Base-by-base conservation (phyloP, 2,113 vertebrate species). In the Sula dactylatra region DNA sequence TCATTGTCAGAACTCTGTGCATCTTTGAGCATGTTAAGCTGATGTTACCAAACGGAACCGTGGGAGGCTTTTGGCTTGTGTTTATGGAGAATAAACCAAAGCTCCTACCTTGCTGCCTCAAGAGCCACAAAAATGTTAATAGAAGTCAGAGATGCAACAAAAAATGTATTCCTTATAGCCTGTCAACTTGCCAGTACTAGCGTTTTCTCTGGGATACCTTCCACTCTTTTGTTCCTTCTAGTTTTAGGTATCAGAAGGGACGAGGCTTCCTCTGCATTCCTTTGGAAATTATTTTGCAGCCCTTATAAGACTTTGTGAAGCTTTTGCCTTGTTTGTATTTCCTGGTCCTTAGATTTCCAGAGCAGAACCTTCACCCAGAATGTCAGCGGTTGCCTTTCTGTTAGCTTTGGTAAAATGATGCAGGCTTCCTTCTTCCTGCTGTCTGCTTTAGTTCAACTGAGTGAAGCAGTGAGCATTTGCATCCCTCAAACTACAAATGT, bases 61-160 rank as follows among this genome's bases (percentile, higher is more conserved):
- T 96, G 91, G 87, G 88, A 92, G 92, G 91, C 56, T 95, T 96
- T 90, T 91, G 93, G 82, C 93, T 96, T 97, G 36, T 52, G 49
- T 59, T 86, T 92, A 21, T 66, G 73, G 49, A 91, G 25, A 36
- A 62, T 73, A 95, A 95, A 91, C 81, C 64, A 69, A 85, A 97
- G 62, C 42, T 90, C 47, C 74, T 96, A 95, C 81, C 94, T 96
- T 93, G 58, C 66, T 93, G 95, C 71, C 61, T 93, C 45, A 86
- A 72, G 77, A 96, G 59, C 91, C 91, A 83, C 91, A 94, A 93
- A 93, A 93, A 90, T 92, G 54, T 89, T 94, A 92, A 89, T 31
- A 79, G 59, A 94, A 94, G 59, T 86, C 90, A 86, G 92, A 96
- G 73, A 93, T 71, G 34, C 34, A 84, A 85, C 44, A 87, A 77